Evolutionary conservation across 2,888 invertebrate genomes (phyloP), one percentile per base, ranked within the genome.

Genomic region (Tortrix viridana): DNA sequence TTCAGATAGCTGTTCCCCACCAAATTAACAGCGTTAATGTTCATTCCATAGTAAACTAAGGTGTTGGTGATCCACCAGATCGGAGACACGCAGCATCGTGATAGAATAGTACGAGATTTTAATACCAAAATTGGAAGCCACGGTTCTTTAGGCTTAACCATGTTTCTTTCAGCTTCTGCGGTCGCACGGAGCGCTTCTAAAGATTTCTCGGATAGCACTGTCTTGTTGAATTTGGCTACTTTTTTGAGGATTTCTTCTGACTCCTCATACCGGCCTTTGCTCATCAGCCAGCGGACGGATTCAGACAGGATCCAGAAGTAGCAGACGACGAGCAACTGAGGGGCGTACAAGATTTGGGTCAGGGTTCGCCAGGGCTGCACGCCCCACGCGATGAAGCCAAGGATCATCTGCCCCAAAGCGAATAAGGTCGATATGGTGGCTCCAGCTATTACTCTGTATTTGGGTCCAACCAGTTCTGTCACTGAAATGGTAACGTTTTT

Each of bases 401-500:
- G 86, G 1, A 95, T 71, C n/a, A 95, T 93, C 86, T 96, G 96
- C 0, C 97, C 96, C 5, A 95, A 67, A 0, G 96, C 95, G 75
- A 96, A 97, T 75, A 95, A 94, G 3, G 95, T 94, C 20, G 95
- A 94, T 37, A 95, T 93, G n/a, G 96, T 89, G 7, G 95, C 95
- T 52, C 96, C 95, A 4, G 95, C 95, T 18, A 96, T 80, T 2
- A 96, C 96, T 53, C 97, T 92, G 68, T 94, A 94, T 65, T 94
- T 94, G 3, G 96, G 95, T 0, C 96, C 96, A 0, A 96, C 96
- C 71, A 97, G 84, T 84, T 97, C 97, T 71, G 96, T 94, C 43
- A 95, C 96, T 96, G 85, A 32, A 63, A 63, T 7, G 19, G 19
- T 46, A 32, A 18, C 16, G 3, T 49, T 49, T 47, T n/a, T 14